Evolutionary conservation across 2,113 vertebrate species (phyloP).

Genomic region (Catharus fuscescens): DNA sequence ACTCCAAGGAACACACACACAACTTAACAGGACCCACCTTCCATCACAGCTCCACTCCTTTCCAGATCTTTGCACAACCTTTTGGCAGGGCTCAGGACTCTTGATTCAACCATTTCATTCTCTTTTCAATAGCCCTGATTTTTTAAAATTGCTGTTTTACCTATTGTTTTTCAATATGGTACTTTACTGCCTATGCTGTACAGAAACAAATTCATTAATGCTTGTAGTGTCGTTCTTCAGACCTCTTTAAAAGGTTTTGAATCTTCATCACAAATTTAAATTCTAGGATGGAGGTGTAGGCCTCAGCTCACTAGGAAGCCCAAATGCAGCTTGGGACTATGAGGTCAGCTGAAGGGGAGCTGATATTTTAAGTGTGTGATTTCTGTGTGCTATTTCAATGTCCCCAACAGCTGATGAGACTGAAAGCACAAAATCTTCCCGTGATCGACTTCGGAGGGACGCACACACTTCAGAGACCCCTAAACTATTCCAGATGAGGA

Average conservation of each 20-base stretch:
- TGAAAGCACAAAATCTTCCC: conserved; percentile 56
- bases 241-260: neutral
- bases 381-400: conserved; percentile 36
- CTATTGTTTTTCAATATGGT: neutral
- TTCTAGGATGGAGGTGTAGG: neutral
- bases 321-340: neutral
- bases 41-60: neutral
- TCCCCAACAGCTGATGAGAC: conserved; percentile 49
- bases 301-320: neutral
- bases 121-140: neutral
- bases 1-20: neutral
- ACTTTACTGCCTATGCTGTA: neutral
- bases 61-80: neutral
- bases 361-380: neutral
- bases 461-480: conserved; percentile 47
- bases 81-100: neutral
- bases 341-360: neutral
- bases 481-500: conserved; percentile 73
- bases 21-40: neutral
- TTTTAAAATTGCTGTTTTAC: neutral
- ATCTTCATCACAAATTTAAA: neutral
- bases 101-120: neutral
- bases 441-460: conserved; percentile 59
- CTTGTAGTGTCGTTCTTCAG: neutral
- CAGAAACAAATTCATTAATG: neutral